phyloP scores from a whole-genome alignment of 1,140 invertebrate species.

The Cheumatopsyche charites region DNA sequence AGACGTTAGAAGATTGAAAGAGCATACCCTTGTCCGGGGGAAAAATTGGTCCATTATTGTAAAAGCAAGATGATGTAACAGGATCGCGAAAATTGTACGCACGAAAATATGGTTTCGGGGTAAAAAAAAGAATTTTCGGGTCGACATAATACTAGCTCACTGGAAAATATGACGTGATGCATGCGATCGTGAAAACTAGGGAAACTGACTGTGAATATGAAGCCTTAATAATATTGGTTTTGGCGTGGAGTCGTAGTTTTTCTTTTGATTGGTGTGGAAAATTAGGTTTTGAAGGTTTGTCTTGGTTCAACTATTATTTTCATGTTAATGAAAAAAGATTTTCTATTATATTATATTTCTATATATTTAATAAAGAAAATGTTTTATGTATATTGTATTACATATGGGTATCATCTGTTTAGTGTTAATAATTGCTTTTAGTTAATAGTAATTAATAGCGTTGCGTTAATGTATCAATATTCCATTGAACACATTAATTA shows the following conservation, averaged over 20 bases:
- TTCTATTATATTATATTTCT: too few relatives aligned
- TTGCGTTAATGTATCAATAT: too few relatives aligned
- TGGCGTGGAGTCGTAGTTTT: too few relatives aligned
- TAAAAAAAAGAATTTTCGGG: neutral
- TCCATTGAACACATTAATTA: too few relatives aligned
- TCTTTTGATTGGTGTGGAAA: conserved; percentile 41
- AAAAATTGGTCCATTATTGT: conserved; percentile 46
- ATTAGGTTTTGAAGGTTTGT: neutral
- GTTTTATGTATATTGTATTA: too few relatives aligned
- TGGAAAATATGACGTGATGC: conserved; percentile 36
- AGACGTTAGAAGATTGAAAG: conserved; percentile 39
- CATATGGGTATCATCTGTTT: too few relatives aligned
- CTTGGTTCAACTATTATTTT: too few relatives aligned
- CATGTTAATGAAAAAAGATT: too few relatives aligned
- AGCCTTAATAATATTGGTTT: conserved; percentile 39
- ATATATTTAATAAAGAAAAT: too few relatives aligned
- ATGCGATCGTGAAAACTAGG: conserved; percentile 26
- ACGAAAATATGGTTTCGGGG: conserved; percentile 24
- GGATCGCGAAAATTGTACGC: conserved; percentile 33
- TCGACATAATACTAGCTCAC: too few relatives aligned
- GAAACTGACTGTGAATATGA: conserved; percentile 40
- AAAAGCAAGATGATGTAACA: conserved; percentile 46
- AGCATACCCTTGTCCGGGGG: conserved; percentile 42
- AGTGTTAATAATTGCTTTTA: too few relatives aligned
- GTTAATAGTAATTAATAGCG: too few relatives aligned